Conservation (phyloP, 2,888 invertebrate genomes). For the Folsomia manolachei region DNA sequence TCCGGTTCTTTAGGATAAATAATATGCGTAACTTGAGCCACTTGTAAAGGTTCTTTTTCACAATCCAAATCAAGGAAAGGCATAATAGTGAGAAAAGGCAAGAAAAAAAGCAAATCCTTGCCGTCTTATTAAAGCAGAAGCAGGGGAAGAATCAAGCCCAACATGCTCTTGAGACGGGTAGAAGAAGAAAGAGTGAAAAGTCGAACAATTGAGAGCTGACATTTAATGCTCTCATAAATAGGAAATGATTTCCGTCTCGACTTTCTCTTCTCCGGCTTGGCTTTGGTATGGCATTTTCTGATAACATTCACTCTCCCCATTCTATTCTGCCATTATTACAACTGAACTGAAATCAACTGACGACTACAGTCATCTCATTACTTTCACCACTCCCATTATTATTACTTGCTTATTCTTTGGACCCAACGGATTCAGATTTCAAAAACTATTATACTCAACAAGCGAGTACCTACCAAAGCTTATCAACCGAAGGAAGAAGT, state of each 20-base stretch:
- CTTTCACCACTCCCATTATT: constrained; percentile 6
- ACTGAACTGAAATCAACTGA: neutral
- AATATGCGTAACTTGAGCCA: neutral
- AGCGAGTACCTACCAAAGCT: neutral
- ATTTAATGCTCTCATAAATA: constrained; percentile 8
- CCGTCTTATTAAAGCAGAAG: too few species aligned
- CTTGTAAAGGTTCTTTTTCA: neutral
- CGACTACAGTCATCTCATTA: constrained; percentile 7
- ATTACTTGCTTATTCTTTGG: constrained; percentile 4
- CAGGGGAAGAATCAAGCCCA: too few species aligned
- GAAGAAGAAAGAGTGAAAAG: neutral
- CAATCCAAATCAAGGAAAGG: neutral
- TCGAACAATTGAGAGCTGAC: constrained; percentile 1
- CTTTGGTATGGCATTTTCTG: constrained; percentile 8
- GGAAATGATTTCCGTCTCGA: constrained; percentile 7
- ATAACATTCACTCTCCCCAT: neutral
- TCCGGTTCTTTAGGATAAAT: neutral
- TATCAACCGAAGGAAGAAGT: too few species aligned
- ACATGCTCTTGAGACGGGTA: neutral
- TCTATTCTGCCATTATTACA: neutral
- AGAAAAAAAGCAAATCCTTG: too few species aligned
- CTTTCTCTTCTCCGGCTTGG: constrained; percentile 7
- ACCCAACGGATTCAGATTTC: constrained; percentile 1
- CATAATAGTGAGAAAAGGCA: too few species aligned
- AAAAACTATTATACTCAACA: constrained; percentile 1